Base-by-base conservation (phyloP, 1,140 invertebrate species). In the Drosophila auraria region DNA sequence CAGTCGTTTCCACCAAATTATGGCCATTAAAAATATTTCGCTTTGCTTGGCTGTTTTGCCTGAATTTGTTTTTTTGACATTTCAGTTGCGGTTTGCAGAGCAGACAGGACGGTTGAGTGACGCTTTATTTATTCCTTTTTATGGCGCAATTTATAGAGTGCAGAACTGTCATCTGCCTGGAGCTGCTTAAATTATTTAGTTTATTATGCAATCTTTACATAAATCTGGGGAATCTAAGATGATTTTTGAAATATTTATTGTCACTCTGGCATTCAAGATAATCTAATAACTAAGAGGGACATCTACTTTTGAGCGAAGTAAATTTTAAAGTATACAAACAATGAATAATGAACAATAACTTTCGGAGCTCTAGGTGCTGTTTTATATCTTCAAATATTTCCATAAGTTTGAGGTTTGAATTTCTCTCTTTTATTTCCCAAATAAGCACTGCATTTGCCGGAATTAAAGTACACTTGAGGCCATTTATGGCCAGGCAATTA, bases 1-100 rank as follows among this genome's bases (percentile, higher is more conserved):
- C 54, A 58, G 82, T 74, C 42, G 71, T 47, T 78, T 23, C 36
- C 44, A 53, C 59, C 45, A 77, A 77, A 78, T 83, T 83, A 83
- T 81, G 83, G 78, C 80, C 83, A 83, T 87, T 80, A 73, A 72
- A 71, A 80, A 71, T 70, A 80, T 83, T 86, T 79, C 68, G 69
- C 53, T 50, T 53, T 42, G 70, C 77, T 71, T 62, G 49, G 50
- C 68, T 63, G 75, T 80, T 80, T 78, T 53, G 38, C 75, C 44
- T 57, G 47, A 45, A 66, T 61, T 81, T 84, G 65, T 60, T 15
- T 51, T 69, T 74, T 72, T 66, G 69, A 70, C 73, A 82, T 61
- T 78, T 79, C 9, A 59, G 57, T 27, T 79, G 82, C 38, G 78
- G 73, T 65, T 75, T 51, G 20, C 61, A 40, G 12, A 33, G 27